A percentile compares a stretch with the other conserved stretches of the same genome.
Conservation (phyloP, 2,888 invertebrate species). For the Aquatica leii region DNA sequence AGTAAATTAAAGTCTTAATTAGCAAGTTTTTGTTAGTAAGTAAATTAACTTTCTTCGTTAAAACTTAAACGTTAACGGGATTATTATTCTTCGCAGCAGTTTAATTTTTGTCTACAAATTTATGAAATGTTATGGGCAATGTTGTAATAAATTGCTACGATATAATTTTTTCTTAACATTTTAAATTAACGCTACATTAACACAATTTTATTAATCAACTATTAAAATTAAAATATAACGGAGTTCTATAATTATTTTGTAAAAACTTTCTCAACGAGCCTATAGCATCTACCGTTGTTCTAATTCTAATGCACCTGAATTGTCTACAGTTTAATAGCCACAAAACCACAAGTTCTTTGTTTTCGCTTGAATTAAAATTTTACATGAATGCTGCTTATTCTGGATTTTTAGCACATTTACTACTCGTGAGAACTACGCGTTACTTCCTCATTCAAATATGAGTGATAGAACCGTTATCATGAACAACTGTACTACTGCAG, state of each 20-base stretch:
- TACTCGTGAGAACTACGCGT: constrained; percentile 49
- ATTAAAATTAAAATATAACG: constrained; percentile 9
- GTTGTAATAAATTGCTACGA: no score
- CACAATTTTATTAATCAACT: no score
- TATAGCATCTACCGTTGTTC: constrained; percentile 22
- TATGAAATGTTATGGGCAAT: no score
- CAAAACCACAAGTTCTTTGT: constrained; percentile 27
- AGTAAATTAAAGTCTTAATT: no score
- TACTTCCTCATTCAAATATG: constrained; percentile 51
- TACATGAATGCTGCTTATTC: constrained; percentile 15
- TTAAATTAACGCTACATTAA: no score
- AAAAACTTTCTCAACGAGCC: constrained; percentile 4
- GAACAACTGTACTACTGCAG: constrained; percentile 27
- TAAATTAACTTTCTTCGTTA: no score
- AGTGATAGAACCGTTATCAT: constrained; percentile 48
- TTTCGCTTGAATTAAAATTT: constrained; percentile 25
- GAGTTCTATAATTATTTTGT: neutral
- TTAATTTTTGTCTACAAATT: no score
- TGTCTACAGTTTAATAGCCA: constrained; percentile 14
- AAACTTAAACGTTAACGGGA: no score
- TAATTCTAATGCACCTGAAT: constrained; percentile 25
- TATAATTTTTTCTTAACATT: no score
- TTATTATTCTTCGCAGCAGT: no score
- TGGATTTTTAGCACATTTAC: constrained; percentile 29
- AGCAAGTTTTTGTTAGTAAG: no score